Conservation (phyloP, 2,113 vertebrate species). For the Boulengeromyrus knoepffleri region DNA sequence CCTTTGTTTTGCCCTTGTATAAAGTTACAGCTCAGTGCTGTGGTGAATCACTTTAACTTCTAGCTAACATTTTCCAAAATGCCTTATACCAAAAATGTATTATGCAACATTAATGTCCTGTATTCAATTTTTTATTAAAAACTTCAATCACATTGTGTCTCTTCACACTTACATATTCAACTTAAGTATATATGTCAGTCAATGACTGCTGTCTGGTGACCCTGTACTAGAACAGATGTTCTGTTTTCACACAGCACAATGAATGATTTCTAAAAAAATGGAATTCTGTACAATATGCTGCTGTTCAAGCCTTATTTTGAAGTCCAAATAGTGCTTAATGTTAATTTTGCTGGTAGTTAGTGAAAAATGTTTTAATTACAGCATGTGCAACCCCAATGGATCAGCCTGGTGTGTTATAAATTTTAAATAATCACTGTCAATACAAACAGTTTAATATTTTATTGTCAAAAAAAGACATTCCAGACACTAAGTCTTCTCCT, state of each 20-base stretch:
- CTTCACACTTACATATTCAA: too few species aligned
- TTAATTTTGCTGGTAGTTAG: not conserved
- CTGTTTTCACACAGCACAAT: not conserved
- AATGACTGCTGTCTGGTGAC: not conserved
- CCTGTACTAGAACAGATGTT: not conserved
- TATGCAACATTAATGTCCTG: constrained; percentile 38
- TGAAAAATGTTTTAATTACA: not conserved
- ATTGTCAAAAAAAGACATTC: constrained; percentile 20
- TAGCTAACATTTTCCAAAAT: constrained; percentile 16
- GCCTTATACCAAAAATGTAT: constrained; percentile 23
- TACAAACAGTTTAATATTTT: not conserved
- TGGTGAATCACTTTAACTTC: constrained; percentile 16
- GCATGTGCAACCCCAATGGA: not conserved
- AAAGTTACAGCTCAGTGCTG: not conserved
- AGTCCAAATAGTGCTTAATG: not conserved
- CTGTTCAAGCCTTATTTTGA: not conserved
- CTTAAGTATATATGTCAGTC: too few species aligned
- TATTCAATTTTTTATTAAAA: constrained; percentile 43
- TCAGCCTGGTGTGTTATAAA: not conserved
- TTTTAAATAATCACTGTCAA: not conserved
- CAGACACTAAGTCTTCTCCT: not conserved
- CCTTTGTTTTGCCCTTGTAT: not conserved
- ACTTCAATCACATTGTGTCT: not conserved
- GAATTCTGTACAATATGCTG: not conserved
- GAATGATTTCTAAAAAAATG: not conserved